A percentile compares a stretch with the other conserved stretches of the same genome.
Conservation (phyloP, 2,113 vertebrate species). For the Saccopteryx bilineata region DNA sequence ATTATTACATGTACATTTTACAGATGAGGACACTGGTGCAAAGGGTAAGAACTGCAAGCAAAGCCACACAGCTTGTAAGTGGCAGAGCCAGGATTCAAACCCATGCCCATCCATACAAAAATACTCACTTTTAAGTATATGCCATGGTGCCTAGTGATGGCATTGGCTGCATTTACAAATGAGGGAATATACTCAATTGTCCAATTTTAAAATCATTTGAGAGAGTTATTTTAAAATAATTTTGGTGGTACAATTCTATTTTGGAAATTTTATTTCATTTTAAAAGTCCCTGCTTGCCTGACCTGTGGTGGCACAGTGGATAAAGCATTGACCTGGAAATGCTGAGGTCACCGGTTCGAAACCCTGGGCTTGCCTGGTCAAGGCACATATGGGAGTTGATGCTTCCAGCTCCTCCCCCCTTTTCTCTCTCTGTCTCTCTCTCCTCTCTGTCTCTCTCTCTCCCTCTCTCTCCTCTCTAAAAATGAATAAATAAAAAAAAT, state of each 20-base stretch:
- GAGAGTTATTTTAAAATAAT: constrained; percentile 31
- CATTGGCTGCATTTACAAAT: constrained; percentile 14
- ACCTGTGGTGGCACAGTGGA: too few relatives aligned
- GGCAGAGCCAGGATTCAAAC: not conserved
- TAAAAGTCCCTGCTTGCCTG: not conserved
- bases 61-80: not conserved
- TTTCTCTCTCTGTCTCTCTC: too few relatives aligned
- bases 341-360: too few relatives aligned
- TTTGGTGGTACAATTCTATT: not conserved
- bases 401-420: too few relatives aligned
- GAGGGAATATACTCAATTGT: not conserved
- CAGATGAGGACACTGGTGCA: not conserved
- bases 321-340: too few relatives aligned
- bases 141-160: not conserved
- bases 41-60: not conserved
- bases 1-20: not conserved
- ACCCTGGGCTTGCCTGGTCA: too few relatives aligned
- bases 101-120: not conserved
- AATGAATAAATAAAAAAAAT: too few relatives aligned
- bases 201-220: not conserved
- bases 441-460: too few relatives aligned
- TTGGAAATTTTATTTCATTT: not conserved
- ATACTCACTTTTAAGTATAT: not conserved
- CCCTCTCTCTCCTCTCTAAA: too few relatives aligned
- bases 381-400: too few relatives aligned